phyloP scores from a whole-genome alignment of 2,888 invertebrate species.

The Athrips mouffetella region DNA sequence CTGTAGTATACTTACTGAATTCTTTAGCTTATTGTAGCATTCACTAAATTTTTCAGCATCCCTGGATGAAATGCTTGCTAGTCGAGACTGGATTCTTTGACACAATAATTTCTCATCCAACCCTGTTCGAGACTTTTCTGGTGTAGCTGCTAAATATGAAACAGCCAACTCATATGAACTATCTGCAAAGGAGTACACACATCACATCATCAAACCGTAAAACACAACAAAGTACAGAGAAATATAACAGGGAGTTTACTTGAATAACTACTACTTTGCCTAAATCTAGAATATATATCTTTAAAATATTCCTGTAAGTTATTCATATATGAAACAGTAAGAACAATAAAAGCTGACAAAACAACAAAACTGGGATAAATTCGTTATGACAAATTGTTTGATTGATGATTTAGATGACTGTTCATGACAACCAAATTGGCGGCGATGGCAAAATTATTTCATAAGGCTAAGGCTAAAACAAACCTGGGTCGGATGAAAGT shows the following conservation, averaged over 20 bases:
- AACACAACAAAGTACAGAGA: no score
- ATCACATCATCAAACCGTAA: no score
- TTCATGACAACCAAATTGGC: slow-evolving; percentile 3
- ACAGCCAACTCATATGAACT: slow-evolving; percentile 68
- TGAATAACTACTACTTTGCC: not conserved
- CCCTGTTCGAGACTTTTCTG: slow-evolving; percentile 42
- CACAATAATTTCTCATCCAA: slow-evolving; percentile 64
- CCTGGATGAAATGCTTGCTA: slow-evolving; percentile 45
- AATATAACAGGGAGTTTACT: no score
- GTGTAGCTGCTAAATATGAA: slow-evolving; percentile 61
- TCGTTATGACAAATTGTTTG: not conserved
- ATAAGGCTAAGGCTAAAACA: slow-evolving; percentile 32
- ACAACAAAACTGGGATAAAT: not conserved
- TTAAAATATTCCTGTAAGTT: slow-evolving; percentile 48
- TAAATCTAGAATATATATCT: slow-evolving; percentile 33
- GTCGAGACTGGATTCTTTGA: slow-evolving; percentile 59
- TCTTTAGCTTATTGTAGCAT: slow-evolving; percentile 63
- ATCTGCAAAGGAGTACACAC: slow-evolving; percentile 40
- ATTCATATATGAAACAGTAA: slow-evolving; percentile 36
- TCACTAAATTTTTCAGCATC: slow-evolving; percentile 71
- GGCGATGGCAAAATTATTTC: slow-evolving; percentile 11
- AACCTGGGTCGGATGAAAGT: slow-evolving; percentile 67
- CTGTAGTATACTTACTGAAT: slow-evolving; percentile 61
- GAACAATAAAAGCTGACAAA: not conserved
- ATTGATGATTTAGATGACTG: not conserved